These are phyloP conservation scores for Pemphredon lugubris DNA, from an alignment of 2,888 invertebrate species.

Conservation along the genomic window DNA sequence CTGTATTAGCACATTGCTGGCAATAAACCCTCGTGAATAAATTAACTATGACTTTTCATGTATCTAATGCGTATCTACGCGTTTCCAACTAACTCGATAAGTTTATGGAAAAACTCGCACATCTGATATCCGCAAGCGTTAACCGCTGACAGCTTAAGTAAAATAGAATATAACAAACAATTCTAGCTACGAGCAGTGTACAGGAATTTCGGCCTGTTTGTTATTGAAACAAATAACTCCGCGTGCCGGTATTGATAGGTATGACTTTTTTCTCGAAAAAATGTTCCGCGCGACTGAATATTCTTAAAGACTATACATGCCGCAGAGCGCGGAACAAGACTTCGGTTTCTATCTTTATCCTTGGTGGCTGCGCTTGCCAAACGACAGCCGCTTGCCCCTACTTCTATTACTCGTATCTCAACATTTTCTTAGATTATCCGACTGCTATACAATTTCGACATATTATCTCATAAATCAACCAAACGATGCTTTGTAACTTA, in stretches of 20 bases:
- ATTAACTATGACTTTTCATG: neutral
- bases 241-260: no score
- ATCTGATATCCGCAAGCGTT: neutral
- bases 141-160: no score
- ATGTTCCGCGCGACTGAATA: conserved; percentile 5
- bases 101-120: neutral
- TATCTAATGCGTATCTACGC: neutral
- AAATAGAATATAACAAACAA: no score
- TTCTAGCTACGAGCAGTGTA: no score
- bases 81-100: no score
- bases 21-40: neutral
- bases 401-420: conserved; percentile 64
- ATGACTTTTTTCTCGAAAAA: neutral
- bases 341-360: conserved; percentile 69
- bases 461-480: conserved; percentile 22
- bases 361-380: conserved; percentile 65
- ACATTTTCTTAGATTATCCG: conserved; percentile 52
- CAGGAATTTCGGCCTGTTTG: no score
- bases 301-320: conserved; percentile 48
- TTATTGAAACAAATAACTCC: no score
- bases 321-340: conserved; percentile 51
- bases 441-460: conserved; percentile 35
- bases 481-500: neutral
- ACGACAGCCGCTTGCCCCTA: conserved; percentile 66
- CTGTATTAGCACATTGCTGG: neutral